Base-by-base conservation (phyloP, 2,113 vertebrate genomes). In the Chamaea fasciata region DNA sequence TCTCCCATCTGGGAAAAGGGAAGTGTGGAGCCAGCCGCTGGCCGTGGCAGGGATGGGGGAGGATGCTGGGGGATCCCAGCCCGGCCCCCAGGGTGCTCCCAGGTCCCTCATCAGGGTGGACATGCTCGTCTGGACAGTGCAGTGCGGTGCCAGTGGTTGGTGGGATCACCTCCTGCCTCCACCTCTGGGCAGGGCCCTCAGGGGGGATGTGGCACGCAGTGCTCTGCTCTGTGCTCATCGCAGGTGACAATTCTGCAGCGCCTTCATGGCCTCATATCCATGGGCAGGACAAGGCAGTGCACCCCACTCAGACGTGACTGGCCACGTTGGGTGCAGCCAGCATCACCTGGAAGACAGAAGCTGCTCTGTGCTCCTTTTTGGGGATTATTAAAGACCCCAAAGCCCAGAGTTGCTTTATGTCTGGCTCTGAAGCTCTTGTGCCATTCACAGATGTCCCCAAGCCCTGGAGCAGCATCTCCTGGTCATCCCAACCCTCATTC, bases 1-100 rank as follows among this genome's bases (percentile, higher is more conserved):
- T 98, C 97, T 97, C 93, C 96, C 97, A 97, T 89, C 97, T 98
- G 98, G 98, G 92, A 92, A 76, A 93, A 94, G 91, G 94, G 97
- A 97, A 96, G 98, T 82, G n/a, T 93, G 97, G 98, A 98, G 35
- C 6, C 31, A 15, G 55, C 7, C 0, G 3, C 52, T 60, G 0
- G 0, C 41, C 15, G 59, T 16, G 11, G 68, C 23, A 5, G 80
- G 37, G 53, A 9, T 33, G 24, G 1, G 4, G 37, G 46, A 53
- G 52, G 84, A 8, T 68, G 42, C 42, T 62, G 87, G 21, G 33
- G 49, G 6, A 50, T 23, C 26, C 75, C 5, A 63, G 31, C 19
- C 41, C 19, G 57, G 31, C 8, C n/a, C 37, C 18, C 1, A 0
- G 33, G 5, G 2, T 30, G 52, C 33, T 50, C 6, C 50, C 52